Base-by-base conservation (phyloP, 2,888 invertebrate species). In the Ypsolopha sequella region DNA sequence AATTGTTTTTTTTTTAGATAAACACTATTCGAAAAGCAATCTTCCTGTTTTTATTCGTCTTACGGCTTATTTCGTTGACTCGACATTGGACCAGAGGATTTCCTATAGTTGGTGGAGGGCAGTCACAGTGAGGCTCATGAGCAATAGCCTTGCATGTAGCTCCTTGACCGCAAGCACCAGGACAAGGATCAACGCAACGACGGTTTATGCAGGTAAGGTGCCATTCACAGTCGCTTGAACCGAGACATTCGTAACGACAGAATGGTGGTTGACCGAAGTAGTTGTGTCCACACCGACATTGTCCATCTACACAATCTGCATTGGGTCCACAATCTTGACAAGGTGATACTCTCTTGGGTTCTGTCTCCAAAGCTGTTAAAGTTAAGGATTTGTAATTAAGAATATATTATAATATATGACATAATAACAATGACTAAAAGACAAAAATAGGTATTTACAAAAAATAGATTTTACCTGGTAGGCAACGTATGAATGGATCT, bases 261-360 rank as follows among this genome's bases (percentile, higher is more conserved):
- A 90, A 91, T 61, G 92, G 93, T 46, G 94, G 93, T 62, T 90
- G 88, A 57, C 94, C 95, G 54, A 91, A 87, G 72, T 90, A 90
- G 64, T 89, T 91, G 8, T 88, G 74, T 51, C 89, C 75, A 65
- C 94, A 94, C 57, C 90, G 90, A 70, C 93, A 93, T 41, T 88
- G 88, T 6, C 90, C 90, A 66, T 91, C 88, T 7, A 91, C 80
- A 63, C 94, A 94, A 61, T 91, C 89, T 36, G 93, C 89, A 68
- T 94, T 92, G 0, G 90, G 89, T n/a, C 95, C 95, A 66, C 95
- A 95, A 68, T 93, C 88, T 14, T 86, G 80, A 64, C 92, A 91
- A 9, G 88, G 81, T 61, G 90, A 89, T 68, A 93, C 68, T 54
- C 68, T 64, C 53, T 73, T 72, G 7, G 75, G 66, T 50, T 80